Percentiles rank a stretch among this genome's conserved stretches.
These are phyloP conservation scores for Desmodus rotundus DNA, from an alignment of 2,113 vertebrate genomes.

Conservation along the genomic window DNA sequence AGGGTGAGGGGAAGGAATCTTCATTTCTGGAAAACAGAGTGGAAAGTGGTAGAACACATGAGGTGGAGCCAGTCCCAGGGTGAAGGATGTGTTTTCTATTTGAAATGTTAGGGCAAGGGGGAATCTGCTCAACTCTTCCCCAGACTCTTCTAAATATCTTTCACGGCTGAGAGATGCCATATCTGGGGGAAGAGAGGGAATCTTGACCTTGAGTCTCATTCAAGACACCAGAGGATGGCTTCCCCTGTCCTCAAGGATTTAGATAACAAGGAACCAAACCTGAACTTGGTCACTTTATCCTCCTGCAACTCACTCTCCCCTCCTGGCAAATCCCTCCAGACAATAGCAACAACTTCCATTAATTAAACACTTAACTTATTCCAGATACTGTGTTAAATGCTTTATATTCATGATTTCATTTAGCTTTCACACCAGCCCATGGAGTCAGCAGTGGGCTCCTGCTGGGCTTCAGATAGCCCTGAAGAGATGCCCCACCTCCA, in stretches of 20 bases:
- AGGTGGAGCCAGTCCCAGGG: neutral
- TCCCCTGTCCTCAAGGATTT: neutral
- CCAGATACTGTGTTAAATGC: neutral
- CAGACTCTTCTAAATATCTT: neutral
- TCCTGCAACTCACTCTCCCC: neutral
- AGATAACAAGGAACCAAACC: neutral
- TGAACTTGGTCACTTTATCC: neutral
- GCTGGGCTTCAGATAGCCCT: neutral
- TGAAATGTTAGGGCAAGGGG: accelerated
- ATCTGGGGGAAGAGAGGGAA: neutral
- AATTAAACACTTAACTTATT: neutral
- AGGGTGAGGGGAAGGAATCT: neutral
- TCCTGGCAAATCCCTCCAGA: neutral
- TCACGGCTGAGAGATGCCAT: neutral
- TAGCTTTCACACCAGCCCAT: neutral
- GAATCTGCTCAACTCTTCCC: accelerated
- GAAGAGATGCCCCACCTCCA: neutral
- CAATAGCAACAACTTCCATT: neutral
- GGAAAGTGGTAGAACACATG: neutral
- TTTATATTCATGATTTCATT: neutral
- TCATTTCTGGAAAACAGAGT: neutral
- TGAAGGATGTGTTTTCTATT: neutral
- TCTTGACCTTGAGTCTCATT: neutral
- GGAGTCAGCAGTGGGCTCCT: neutral
- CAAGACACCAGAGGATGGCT: neutral